These are phyloP conservation scores for Ctena decussata DNA, from an alignment of 2,888 invertebrate genomes.

Conservation along the genomic window DNA sequence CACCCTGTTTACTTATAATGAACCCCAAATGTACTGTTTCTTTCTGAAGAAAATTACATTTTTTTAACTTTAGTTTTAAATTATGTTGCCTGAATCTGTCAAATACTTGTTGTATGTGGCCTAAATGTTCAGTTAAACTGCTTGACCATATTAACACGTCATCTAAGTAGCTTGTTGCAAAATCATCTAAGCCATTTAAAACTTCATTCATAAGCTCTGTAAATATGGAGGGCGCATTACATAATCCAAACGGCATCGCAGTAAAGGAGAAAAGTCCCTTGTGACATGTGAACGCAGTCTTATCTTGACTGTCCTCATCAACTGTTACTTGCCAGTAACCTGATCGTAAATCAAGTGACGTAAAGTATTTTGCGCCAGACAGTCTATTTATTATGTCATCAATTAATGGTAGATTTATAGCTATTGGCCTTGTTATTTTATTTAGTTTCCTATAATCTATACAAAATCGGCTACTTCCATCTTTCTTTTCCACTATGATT, in stretches of 20 bases:
- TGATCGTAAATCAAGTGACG: background rate
- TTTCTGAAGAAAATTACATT: slow-evolving; percentile 37
- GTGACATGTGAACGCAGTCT: background rate
- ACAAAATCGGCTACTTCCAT: background rate
- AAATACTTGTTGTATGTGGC: slow-evolving; percentile 41
- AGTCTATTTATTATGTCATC: background rate
- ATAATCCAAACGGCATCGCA: background rate
- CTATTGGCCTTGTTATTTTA: background rate
- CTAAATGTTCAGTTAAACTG: slow-evolving; percentile 45
- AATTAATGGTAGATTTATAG: background rate
- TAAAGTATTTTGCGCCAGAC: background rate
- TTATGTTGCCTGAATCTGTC: slow-evolving; percentile 30
- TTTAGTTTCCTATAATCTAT: background rate
- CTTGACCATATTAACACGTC: too few species aligned
- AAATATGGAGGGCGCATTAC: background rate
- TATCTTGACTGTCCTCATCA: background rate
- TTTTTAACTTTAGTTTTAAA: slow-evolving; percentile 39
- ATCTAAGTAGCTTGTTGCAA: too few species aligned
- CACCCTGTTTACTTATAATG: slow-evolving; percentile 28
- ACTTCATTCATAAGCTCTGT: background rate
- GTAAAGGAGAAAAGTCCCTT: background rate
- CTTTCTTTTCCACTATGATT: background rate
- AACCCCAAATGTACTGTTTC: slow-evolving; percentile 46
- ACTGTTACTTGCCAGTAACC: background rate
- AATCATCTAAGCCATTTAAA: too few species aligned